A percentile compares a stretch with the other conserved stretches of the same genome.
phyloP scores from a whole-genome alignment of 2,797 vertebrate genomes.

The Helarctos malayanus region DNA sequence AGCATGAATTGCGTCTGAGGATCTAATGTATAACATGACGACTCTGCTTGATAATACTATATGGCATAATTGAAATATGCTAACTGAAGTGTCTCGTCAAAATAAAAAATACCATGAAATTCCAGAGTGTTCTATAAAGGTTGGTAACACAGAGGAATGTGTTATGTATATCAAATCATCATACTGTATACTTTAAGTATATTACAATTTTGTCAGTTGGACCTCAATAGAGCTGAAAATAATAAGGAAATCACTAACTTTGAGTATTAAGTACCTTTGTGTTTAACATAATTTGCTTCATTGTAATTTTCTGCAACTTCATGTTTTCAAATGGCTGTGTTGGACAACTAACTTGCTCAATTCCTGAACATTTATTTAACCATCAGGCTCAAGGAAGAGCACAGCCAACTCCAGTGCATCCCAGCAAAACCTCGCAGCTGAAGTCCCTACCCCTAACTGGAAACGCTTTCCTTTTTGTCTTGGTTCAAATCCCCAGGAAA shows the following conservation, averaged over 20 bases:
- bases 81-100: background rate
- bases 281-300: background rate
- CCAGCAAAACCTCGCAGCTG: background rate
- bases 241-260: background rate
- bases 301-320: background rate
- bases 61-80: background rate
- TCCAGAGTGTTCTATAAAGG: constrained; percentile 13
- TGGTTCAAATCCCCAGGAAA: constrained; percentile 32
- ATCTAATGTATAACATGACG: background rate
- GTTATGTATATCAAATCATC: background rate
- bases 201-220: background rate
- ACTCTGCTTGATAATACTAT: background rate
- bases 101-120: constrained; percentile 2
- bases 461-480: constrained; percentile 55
- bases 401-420: background rate
- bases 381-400: background rate
- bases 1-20: background rate
- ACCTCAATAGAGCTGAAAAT: background rate
- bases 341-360: background rate
- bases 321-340: background rate
- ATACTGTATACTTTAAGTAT: background rate
- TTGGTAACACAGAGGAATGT: background rate
- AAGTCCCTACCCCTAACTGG: background rate
- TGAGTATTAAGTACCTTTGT: background rate
- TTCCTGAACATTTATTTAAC: constrained; percentile 33